Evolutionary conservation across 2,113 vertebrate species (phyloP).

Genomic region (Syngnathus floridae): DNA sequence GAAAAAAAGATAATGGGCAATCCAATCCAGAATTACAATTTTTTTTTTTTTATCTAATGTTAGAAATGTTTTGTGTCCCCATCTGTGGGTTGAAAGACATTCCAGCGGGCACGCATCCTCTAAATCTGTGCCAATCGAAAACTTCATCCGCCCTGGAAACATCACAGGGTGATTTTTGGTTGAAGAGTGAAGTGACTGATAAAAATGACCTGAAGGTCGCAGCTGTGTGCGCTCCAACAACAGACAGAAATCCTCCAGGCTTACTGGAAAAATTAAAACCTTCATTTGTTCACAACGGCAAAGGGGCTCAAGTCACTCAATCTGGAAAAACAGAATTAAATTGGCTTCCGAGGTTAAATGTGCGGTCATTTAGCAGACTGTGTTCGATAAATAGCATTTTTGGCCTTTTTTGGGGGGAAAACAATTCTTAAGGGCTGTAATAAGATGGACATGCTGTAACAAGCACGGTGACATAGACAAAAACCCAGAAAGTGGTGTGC

Average conservation of each 20-base stretch:
- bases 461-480: conserved; percentile 32
- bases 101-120: conserved; percentile 5
- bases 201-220: conserved; percentile 17
- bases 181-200: conserved; percentile 19
- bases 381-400: conserved; percentile 33
- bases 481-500: conserved; percentile 26
- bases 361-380: conserved; percentile 28
- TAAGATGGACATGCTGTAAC: conserved; percentile 41
- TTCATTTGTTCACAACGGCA: neutral
- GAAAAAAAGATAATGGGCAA: neutral
- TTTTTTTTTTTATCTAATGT: neutral
- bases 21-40: neutral
- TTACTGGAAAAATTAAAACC: neutral
- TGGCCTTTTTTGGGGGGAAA: conserved; percentile 24
- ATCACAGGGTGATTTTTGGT: conserved; percentile 13
- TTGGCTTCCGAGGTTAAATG: conserved; percentile 8
- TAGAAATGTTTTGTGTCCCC: conserved; percentile 4
- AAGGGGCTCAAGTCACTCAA: neutral
- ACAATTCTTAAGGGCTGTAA: conserved; percentile 43
- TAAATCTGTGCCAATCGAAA: conserved; percentile 18
- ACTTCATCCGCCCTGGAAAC: conserved; percentile 23
- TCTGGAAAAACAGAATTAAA: conserved; percentile 1
- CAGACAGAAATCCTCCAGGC: neutral
- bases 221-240: conserved; percentile 3
- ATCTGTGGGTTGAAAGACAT: neutral